Percentiles rank a stretch among this genome's conserved stretches.
Evolutionary conservation across 2,797 vertebrate species (phyloP).

Genomic region (Lepus oiostolus): DNA sequence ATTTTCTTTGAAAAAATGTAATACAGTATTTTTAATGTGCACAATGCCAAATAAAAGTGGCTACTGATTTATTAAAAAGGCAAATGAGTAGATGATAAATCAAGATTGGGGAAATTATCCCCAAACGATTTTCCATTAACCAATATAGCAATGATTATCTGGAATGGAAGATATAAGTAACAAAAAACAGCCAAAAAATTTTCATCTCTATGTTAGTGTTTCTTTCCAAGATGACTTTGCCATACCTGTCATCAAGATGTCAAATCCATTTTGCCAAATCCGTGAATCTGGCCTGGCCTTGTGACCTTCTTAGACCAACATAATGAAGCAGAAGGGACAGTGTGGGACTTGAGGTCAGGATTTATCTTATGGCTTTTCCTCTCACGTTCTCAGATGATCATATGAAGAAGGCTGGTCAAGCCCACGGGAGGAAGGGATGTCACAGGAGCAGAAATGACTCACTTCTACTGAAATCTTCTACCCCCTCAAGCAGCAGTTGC

Average conservation of each 20-base stretch:
- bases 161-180: not conserved
- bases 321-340: not conserved
- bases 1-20: not conserved
- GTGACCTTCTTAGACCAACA: not conserved
- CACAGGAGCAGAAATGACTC: not conserved
- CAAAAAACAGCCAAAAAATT: not conserved
- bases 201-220: not conserved
- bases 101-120: not conserved
- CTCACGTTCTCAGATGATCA: not conserved
- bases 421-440: not conserved
- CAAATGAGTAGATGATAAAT: not conserved
- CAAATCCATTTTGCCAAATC: not conserved
- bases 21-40: not conserved
- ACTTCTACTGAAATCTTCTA: not conserved
- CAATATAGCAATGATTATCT: not conserved
- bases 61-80: slow-evolving; percentile 21
- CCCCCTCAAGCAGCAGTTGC: not conserved
- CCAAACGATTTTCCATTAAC: not conserved
- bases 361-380: not conserved
- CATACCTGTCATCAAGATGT: not conserved
- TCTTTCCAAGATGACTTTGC: not conserved
- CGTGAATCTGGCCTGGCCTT: not conserved
- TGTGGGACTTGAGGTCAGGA: not conserved
- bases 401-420: not conserved
- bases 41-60: slow-evolving; percentile 45